Percentiles rank a stretch among this genome's conserved stretches.
phyloP scores from a whole-genome alignment of 2,113 vertebrate genomes.

The Sylvia atricapilla region DNA sequence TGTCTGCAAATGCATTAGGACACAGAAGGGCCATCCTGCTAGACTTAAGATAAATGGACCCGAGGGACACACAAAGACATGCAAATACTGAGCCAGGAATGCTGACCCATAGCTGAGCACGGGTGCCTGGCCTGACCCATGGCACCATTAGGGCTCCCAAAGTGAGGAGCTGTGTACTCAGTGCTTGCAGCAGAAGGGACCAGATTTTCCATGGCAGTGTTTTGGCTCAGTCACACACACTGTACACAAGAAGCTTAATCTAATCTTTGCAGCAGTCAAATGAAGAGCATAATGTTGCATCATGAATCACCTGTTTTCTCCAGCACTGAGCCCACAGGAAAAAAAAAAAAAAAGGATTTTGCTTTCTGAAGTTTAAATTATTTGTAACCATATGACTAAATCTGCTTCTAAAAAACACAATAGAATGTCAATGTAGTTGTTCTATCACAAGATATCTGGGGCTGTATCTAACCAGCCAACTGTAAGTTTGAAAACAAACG shows the following conservation, averaged over 20 bases:
- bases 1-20: constrained; percentile 19
- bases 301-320: not conserved
- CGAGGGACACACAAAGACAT: not conserved
- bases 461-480: not conserved
- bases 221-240: not conserved
- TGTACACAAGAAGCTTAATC: not conserved
- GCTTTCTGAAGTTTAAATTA: not conserved
- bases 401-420: not conserved
- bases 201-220: not conserved
- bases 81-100: not conserved
- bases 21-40: not conserved
- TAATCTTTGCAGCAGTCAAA: constrained; percentile 2
- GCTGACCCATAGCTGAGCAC: not conserved
- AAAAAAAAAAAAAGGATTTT: not conserved
- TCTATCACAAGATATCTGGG: not conserved
- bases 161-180: not conserved
- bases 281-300: not conserved
- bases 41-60: not conserved
- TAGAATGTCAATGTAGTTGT: not conserved
- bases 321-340: not conserved
- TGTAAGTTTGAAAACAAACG: not conserved
- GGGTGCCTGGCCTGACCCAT: not conserved
- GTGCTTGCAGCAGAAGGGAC: not conserved
- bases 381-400: constrained; percentile 1
- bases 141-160: not conserved